Evolutionary conservation across 64 coral and sea anemone genomes (phyloP).

Genomic region (Acropora tenuis): DNA sequence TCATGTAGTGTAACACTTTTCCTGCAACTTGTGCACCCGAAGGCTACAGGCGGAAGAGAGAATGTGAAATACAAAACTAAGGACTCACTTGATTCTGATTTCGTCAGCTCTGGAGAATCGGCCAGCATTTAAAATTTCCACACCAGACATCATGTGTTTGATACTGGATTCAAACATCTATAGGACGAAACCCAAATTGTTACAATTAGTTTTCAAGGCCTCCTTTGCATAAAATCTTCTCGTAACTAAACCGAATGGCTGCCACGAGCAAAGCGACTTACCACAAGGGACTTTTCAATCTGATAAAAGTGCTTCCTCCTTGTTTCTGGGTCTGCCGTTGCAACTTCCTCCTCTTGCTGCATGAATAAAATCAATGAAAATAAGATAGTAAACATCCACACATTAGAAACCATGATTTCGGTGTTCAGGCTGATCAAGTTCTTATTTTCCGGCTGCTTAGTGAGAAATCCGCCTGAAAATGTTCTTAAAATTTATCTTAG

Average conservation of each 20-base stretch:
- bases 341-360: slow-evolving; percentile 59
- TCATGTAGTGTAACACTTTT: too few species aligned
- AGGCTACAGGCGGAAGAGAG: not conserved
- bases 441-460: too few species aligned
- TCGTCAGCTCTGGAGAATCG: slow-evolving; percentile 70
- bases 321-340: slow-evolving; percentile 42
- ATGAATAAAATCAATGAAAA: not conserved
- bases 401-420: too few species aligned
- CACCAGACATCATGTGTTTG: slow-evolving; percentile 91
- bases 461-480: too few species aligned
- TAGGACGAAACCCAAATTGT: not conserved
- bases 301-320: slow-evolving; percentile 72
- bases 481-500: too few species aligned
- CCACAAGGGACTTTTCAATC: slow-evolving; percentile 89
- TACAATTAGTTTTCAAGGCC: not conserved
- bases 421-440: too few species aligned
- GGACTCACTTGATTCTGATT: slow-evolving; percentile 68
- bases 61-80: not conserved
- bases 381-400: too few species aligned
- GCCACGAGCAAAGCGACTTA: not conserved
- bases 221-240: too few species aligned
- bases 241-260: too few species aligned
- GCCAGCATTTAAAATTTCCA: slow-evolving; percentile 76
- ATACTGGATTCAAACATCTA: slow-evolving; percentile 98
- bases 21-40: not conserved